These are phyloP conservation scores for Spicauda simplicius DNA, from an alignment of 2,888 invertebrate genomes.

Conservation along the genomic window DNA sequence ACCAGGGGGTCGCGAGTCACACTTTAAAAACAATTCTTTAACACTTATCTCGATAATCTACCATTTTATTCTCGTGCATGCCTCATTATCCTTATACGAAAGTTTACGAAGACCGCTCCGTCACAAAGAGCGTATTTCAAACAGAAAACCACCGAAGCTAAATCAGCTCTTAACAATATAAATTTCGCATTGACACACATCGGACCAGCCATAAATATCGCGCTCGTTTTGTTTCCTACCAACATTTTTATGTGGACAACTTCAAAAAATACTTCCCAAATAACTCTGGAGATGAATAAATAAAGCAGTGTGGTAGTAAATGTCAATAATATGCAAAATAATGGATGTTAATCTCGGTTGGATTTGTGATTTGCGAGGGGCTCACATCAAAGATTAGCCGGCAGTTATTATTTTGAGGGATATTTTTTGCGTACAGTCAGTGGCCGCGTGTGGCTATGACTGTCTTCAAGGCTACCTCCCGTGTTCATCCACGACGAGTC, in stretches of 20 bases:
- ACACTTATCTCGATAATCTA: slow-evolving; percentile 52
- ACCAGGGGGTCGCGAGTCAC: too few relatives aligned
- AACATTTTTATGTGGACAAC: slow-evolving; percentile 79
- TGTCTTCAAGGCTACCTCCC: slow-evolving; percentile 42
- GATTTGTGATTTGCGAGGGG: slow-evolving; percentile 78
- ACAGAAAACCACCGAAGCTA: slow-evolving; percentile 63
- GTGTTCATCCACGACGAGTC: slow-evolving; percentile 22
- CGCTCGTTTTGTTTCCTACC: slow-evolving; percentile 78
- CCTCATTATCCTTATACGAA: slow-evolving; percentile 59
- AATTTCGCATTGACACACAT: slow-evolving; percentile 82
- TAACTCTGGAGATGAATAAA: slow-evolving; percentile 78
- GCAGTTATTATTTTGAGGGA: slow-evolving; percentile 54
- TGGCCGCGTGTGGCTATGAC: slow-evolving; percentile 23
- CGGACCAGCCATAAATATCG: slow-evolving; percentile 75
- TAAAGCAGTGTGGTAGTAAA: slow-evolving; percentile 81
- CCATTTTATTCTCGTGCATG: slow-evolving; percentile 48
- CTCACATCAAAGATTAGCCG: slow-evolving; percentile 76
- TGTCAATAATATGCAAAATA: slow-evolving; percentile 84
- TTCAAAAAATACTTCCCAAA: slow-evolving; percentile 82
- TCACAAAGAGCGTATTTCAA: slow-evolving; percentile 74
- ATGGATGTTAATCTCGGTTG: slow-evolving; percentile 79
- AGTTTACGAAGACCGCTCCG: slow-evolving; percentile 46
- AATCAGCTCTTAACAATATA: slow-evolving; percentile 75
- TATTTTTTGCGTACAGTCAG: slow-evolving; percentile 44
- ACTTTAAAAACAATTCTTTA: neutral